Conservation (phyloP, 2,888 invertebrate genomes). For the Campaea margaritaria region DNA sequence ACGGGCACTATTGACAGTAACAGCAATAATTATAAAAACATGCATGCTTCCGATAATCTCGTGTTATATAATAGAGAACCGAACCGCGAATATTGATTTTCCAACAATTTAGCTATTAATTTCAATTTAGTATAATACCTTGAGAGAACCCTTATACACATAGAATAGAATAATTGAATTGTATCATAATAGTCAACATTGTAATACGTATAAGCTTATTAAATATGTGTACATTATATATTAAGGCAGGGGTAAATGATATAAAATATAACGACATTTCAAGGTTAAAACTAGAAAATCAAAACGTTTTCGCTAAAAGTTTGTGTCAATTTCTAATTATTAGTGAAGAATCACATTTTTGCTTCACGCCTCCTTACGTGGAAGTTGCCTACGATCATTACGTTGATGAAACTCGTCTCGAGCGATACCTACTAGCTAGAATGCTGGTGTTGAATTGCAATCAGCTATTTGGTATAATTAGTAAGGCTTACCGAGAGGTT, state of each 20-base stretch:
- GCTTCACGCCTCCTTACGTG: constrained; percentile 33
- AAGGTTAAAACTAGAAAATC: constrained; percentile 57
- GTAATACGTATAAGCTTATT: constrained; percentile 82
- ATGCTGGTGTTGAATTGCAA: constrained; percentile 45
- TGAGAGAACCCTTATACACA: constrained; percentile 57
- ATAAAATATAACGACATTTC: constrained; percentile 72
- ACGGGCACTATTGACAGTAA: constrained; percentile 59
- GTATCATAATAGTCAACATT: constrained; percentile 82
- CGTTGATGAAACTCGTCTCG: constrained; percentile 51
- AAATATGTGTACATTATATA: constrained; percentile 63
- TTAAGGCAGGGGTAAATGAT: constrained; percentile 77
- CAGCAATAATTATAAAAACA: constrained; percentile 35
- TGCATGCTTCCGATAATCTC: constrained; percentile 21
- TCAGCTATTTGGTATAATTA: constrained; percentile 60
- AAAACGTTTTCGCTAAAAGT: constrained; percentile 56
- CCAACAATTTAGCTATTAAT: constrained; percentile 43
- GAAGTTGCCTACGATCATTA: constrained; percentile 44
- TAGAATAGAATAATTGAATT: constrained; percentile 53
- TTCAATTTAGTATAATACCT: constrained; percentile 39
- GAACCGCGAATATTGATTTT: constrained; percentile 41
- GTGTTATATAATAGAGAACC: constrained; percentile 21
- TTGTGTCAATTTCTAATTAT: constrained; percentile 54
- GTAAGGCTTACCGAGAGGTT: constrained; percentile 78
- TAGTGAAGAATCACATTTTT: constrained; percentile 54
- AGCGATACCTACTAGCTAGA: constrained; percentile 60